These are phyloP conservation scores for Andrena bicolor DNA, from an alignment of 2,888 invertebrate genomes.

Conservation along the genomic window DNA sequence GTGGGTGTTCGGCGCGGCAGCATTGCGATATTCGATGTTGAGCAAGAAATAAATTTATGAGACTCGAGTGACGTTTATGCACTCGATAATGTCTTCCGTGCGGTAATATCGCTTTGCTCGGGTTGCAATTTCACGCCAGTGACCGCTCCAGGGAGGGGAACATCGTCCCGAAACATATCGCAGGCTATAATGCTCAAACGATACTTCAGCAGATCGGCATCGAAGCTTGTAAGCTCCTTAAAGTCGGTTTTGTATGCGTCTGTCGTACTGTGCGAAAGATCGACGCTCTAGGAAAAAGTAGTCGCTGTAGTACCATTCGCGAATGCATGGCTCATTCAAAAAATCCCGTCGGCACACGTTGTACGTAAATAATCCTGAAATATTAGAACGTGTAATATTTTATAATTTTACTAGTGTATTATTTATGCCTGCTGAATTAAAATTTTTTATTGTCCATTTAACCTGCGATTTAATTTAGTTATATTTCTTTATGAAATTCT, in stretches of 20 bases:
- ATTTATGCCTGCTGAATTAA: too few relatives aligned
- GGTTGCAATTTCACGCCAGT: conserved; percentile 39
- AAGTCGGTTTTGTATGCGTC: conserved; percentile 22
- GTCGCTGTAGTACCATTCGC: neutral
- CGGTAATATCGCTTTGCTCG: conserved; percentile 42
- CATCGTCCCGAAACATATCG: conserved; percentile 31
- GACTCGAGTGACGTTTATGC: conserved; percentile 42
- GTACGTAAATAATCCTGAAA: neutral
- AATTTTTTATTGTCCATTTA: too few relatives aligned
- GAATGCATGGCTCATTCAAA: neutral
- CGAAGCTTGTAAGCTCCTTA: conserved; percentile 40
- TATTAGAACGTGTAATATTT: neutral
- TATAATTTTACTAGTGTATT: neutral
- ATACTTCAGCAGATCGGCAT: conserved; percentile 9
- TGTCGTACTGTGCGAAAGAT: conserved; percentile 15
- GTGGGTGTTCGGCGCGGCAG: neutral
- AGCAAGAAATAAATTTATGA: conserved; percentile 50
- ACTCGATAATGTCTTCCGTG: conserved; percentile 45
- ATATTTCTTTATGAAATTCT: too few relatives aligned
- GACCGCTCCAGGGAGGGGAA: conserved; percentile 26
- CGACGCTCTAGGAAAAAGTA: neutral
- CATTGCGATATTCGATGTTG: conserved; percentile 1
- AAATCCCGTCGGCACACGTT: neutral
- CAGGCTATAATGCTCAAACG: conserved; percentile 22
- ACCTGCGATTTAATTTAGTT: too few relatives aligned